Base-by-base conservation (phyloP, 1,140 invertebrate species). In the Pseudomyrmex sp. region DNA sequence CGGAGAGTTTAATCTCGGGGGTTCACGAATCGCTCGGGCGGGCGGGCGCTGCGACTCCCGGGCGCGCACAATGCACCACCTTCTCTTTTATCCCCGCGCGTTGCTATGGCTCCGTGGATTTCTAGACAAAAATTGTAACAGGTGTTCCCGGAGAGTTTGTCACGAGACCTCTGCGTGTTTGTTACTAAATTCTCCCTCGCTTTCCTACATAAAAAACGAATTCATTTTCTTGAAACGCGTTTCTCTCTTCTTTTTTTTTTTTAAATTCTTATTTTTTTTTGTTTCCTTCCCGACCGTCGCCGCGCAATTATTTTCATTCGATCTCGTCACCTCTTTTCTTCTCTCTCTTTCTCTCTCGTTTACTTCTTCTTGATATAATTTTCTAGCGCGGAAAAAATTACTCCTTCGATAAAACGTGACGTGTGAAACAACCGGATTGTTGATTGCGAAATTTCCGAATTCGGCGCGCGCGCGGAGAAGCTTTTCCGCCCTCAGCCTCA, bases 1-100 rank as follows among this genome's bases (percentile, higher is more conserved):
- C 69, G 46, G 76, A 35, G 62, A 35, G 62, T 77, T 88, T 69
- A 59, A 88, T 88, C 82, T 87, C 69, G 26, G 70, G 35, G 65
- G 76, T 70, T 70, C 76, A 61, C 76, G 76, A 79, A 80, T 80
- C 35, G 35, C 35, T 35, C 54, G 68, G 66, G 46, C 65, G 68
- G 54, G 46, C 65, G 76, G 66, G 46, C 65, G 65, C 69, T 35
- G 63, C 35, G 65, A 69, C 20, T 69, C 52, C 23, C 48, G 65
- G 15, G 20, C 44, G 76, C n/a, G 54, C 44, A 35, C 76, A 61
- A 59, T 70, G 65, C 18, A 70, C 44, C 15, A 35, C 56, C 66
- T 35, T 26, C 35, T 18, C 76, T 80, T 80, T 80, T 48, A 72
- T 50, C n/a, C 76, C 15, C 35, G 35, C 35, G 44, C 13, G 54